Base-by-base conservation (phyloP, 2,797 vertebrate genomes). In the Pangasius larnaudii region DNA sequence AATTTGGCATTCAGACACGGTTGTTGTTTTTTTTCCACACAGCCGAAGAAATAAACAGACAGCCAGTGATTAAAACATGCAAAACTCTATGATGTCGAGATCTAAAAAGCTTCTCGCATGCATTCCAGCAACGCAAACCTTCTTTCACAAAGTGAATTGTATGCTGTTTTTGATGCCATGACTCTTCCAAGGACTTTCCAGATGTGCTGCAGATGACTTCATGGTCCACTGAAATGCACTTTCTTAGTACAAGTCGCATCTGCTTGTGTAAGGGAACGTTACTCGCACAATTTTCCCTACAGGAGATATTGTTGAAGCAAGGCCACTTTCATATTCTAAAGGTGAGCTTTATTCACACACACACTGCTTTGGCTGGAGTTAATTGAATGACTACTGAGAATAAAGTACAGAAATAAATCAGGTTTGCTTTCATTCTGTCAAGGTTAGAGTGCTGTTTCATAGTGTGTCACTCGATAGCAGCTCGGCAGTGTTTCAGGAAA, bases 401-500 rank as follows among this genome's bases (percentile, higher is more conserved):
- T 2, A 39, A 59, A 19, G 30, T 33, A 58, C 53, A 5, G 5
- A 24, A 59, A 80, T 39, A 24, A 30, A 22, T 33, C 51, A 36
- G 77, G 30, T 79, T 36, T 79, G 56, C 7, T 58, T 79, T 58
- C 11, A 2, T 24, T 16, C 33, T 39, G 14, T 59, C 33, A 39
- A 59, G 33, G 53, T 59, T 59, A 18, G 1, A 30, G 46, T 18
- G 49, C 30, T 53, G 49, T 9, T 53, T 51, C 5, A 18, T 0
- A 30, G 19, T 10, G 42, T 53, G 69, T 79, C 79, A 89, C 88
- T 84, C 89, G 88, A 93, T 89, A 90, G 69, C 53, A 90, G 87
- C 83, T 85, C 86, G 59, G 90, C 18, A 78, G 69, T n/a, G 42
- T 83, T 83, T 87, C 78, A n/a, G 72, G 72, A 58, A 88, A 69